phyloP scores from a whole-genome alignment of 2,797 vertebrate genomes.

The Glossophaga mutica region DNA sequence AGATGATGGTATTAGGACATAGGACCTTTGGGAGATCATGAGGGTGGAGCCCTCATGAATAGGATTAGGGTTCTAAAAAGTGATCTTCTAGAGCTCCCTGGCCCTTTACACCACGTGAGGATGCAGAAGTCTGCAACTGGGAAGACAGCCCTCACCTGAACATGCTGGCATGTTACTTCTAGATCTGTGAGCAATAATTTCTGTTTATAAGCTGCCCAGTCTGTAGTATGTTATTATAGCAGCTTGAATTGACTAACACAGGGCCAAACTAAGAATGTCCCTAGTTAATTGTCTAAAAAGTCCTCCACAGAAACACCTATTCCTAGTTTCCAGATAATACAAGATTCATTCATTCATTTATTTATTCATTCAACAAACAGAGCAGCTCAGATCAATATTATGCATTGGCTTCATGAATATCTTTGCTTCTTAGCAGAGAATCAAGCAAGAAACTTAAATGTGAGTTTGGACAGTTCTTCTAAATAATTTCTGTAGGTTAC shows the following conservation, averaged over 20 bases:
- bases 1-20: not conserved
- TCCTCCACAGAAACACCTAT: not conserved
- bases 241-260: not conserved
- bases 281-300: not conserved
- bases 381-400: not conserved
- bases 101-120: not conserved
- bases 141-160: not conserved
- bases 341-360: not conserved
- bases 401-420: not conserved
- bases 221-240: not conserved
- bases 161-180: not conserved
- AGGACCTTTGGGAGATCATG: not conserved
- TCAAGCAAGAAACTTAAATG: conserved; percentile 5
- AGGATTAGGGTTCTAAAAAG: not conserved
- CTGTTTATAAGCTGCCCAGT: not conserved
- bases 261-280: not conserved
- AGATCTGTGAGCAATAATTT: not conserved
- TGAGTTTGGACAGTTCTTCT: not conserved
- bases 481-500: conserved; percentile 31
- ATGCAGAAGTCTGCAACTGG: not conserved
- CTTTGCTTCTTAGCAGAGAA: not conserved
- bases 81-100: not conserved
- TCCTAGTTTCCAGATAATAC: not conserved
- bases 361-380: conserved; percentile 8
- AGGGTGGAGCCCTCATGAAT: not conserved